Evolutionary conservation across 2,797 vertebrate species (phyloP).

Genomic region (Cottoperca gobio): DNA sequence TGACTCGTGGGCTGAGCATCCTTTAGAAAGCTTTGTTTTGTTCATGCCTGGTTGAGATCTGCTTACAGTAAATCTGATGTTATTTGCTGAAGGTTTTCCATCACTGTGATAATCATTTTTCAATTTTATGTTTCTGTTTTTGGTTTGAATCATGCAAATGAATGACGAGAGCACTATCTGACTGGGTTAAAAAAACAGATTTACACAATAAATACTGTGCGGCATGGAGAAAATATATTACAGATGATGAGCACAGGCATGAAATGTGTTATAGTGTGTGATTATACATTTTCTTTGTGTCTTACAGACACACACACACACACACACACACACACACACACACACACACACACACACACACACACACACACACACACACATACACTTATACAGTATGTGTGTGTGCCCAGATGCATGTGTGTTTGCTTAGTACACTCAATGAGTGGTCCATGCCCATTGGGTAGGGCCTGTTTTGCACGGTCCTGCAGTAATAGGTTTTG

Average conservation of each 20-base stretch:
- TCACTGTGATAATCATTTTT: too few relatives aligned
- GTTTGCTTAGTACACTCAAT: conserved; percentile 43
- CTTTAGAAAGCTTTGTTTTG: conserved; percentile 18
- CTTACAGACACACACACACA: not conserved
- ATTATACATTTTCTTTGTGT: conserved; percentile 17
- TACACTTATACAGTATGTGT: not conserved
- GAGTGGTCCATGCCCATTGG: conserved; percentile 61
- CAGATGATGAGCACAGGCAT: conserved; percentile 5
- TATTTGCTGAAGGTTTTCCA: conserved; percentile 8
- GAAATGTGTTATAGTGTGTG: not conserved
- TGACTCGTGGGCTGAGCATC: not conserved
- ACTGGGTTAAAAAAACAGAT: not conserved
- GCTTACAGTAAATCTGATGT: conserved; percentile 15
- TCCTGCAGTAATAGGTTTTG: conserved; percentile 80
- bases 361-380: not conserved
- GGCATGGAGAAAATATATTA: conserved; percentile 6
- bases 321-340: not conserved
- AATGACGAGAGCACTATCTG: not conserved
- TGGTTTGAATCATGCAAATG: conserved; percentile 4
- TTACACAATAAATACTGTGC: conserved; percentile 10
- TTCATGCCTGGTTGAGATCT: conserved; percentile 24
- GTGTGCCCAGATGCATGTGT: conserved; percentile 35
- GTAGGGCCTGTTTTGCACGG: conserved; percentile 63
- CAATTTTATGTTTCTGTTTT: too few relatives aligned
- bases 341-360: too few relatives aligned